phyloP scores from a whole-genome alignment of 2,888 invertebrate genomes.

The Pachliopta kotzebuea region DNA sequence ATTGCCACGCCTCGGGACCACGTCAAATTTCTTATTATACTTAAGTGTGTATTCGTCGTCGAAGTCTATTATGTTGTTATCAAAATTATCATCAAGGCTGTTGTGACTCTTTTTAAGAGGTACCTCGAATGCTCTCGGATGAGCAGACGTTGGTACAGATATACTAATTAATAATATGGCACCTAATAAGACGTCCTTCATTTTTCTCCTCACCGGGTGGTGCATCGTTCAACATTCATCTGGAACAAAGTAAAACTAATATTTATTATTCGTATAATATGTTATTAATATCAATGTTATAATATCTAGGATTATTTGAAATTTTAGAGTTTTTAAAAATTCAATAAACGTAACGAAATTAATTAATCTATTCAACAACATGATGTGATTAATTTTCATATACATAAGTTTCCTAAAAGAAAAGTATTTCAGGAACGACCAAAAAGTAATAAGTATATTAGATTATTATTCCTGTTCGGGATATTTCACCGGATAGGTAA shows the following conservation, averaged over 20 bases:
- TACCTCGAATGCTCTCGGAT: slow-evolving; percentile 49
- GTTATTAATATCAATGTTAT: too few relatives aligned
- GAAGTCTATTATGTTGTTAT: slow-evolving; percentile 70
- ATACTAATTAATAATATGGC: slow-evolving; percentile 54
- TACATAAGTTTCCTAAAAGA: too few relatives aligned
- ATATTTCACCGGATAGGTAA: too few relatives aligned
- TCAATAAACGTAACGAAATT: too few relatives aligned
- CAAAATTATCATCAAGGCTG: slow-evolving; percentile 47
- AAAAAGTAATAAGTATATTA: too few relatives aligned
- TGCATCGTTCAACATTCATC: slow-evolving; percentile 62
- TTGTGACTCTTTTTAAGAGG: slow-evolving; percentile 38
- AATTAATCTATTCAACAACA: too few relatives aligned
- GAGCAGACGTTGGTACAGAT: slow-evolving; percentile 35
- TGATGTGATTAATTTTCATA: too few relatives aligned
- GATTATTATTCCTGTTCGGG: too few relatives aligned
- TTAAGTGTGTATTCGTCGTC: slow-evolving; percentile 64
- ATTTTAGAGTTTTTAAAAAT: too few relatives aligned
- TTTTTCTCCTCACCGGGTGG: slow-evolving; percentile 63
- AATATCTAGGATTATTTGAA: too few relatives aligned
- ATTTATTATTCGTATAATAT: too few relatives aligned
- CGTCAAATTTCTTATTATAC: slow-evolving; percentile 59
- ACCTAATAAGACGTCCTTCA: slow-evolving; percentile 50
- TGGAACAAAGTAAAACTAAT: slow-evolving; percentile 47
- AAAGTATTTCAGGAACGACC: too few relatives aligned
- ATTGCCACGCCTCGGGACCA: slow-evolving; percentile 50